Percentiles rank a stretch among this genome's conserved stretches.
Evolutionary conservation across 2,113 vertebrate genomes (phyloP).

Genomic region (Leucoraja erinaceus): DNA sequence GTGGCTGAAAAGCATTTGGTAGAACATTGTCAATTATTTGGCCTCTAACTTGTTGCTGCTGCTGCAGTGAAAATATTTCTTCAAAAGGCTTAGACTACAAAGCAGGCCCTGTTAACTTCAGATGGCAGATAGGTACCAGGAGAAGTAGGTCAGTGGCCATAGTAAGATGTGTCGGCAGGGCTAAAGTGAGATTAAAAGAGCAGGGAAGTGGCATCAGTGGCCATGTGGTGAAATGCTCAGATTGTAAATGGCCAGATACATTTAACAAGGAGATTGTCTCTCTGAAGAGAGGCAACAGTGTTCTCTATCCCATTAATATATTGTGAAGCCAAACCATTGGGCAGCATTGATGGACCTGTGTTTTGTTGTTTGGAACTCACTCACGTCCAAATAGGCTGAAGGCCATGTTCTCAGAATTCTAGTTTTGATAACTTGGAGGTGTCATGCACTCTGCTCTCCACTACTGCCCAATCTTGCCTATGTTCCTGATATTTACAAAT

Average conservation of each 20-base stretch:
- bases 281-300: neutral
- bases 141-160: neutral
- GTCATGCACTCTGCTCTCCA: neutral
- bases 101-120: neutral
- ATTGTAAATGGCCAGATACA: neutral
- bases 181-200: neutral
- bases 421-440: neutral
- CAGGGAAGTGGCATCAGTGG: neutral
- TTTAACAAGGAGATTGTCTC: neutral
- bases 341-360: neutral
- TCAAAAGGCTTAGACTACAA: neutral
- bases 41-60: neutral
- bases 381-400: neutral
- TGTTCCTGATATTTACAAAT: neutral
- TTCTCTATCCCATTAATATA: neutral
- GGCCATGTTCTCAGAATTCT: neutral
- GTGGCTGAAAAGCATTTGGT: neutral
- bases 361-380: neutral
- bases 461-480: neutral
- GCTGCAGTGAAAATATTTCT: neutral
- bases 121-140: neutral
- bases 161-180: neutral
- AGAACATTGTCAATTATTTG: neutral
- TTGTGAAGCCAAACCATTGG: neutral
- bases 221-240: neutral